Conservation (phyloP, 2,797 vertebrate genomes). For the Phoebastria nigripes region DNA sequence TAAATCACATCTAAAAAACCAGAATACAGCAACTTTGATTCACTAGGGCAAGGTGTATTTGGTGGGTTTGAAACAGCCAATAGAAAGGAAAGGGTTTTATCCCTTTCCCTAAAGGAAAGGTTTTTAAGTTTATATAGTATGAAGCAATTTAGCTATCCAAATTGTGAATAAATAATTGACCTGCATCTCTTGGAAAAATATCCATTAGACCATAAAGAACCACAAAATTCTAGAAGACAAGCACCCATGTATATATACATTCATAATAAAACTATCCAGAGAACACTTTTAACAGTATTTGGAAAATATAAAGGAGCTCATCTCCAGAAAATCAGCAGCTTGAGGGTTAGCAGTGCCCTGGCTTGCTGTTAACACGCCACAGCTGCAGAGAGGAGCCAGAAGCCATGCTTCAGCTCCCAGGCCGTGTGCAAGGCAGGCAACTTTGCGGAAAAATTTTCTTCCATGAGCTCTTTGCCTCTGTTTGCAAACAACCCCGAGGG, state of each 20-base stretch:
- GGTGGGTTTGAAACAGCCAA: neutral
- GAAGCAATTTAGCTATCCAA: neutral
- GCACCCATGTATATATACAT: neutral
- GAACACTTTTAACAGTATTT: neutral
- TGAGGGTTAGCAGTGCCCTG: neutral
- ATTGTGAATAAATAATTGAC: neutral
- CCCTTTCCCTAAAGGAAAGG: neutral
- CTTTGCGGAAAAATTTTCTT: neutral
- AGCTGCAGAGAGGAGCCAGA: neutral
- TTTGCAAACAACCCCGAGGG: neutral
- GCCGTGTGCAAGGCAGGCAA: accelerated
- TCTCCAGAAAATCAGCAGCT: neutral
- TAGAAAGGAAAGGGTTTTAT: neutral
- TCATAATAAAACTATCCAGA: neutral
- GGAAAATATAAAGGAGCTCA: neutral
- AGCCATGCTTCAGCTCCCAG: neutral
- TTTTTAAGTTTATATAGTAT: neutral
- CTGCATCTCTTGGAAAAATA: neutral
- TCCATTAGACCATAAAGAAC: neutral
- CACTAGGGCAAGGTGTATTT: neutral
- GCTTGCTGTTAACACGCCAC: neutral
- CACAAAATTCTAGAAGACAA: neutral
- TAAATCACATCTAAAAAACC: neutral
- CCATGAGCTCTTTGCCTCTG: neutral
- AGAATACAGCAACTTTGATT: neutral